A percentile compares a stretch with the other conserved stretches of the same genome.
Conservation (phyloP, 1,140 invertebrate species). For the Zaprionus davidi region DNA sequence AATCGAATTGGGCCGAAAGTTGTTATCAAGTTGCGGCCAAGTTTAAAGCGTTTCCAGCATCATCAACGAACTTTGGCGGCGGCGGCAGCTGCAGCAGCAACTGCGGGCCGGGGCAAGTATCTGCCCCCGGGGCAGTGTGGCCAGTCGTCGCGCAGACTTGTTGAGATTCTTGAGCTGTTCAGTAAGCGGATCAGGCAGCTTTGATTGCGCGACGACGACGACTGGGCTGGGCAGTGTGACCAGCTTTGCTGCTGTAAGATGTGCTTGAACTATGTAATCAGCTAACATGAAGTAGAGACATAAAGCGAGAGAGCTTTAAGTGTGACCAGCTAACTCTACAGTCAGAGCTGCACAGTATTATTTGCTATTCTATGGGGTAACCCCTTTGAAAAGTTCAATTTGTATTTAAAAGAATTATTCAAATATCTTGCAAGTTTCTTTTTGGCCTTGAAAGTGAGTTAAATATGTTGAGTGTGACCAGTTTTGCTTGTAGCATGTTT, state of each 20-base stretch:
- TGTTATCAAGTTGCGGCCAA: slow-evolving; percentile 41
- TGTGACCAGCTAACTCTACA: background rate
- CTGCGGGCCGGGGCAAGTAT: background rate
- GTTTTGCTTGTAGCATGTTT: background rate
- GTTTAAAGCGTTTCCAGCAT: slow-evolving; percentile 39
- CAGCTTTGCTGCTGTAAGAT: background rate
- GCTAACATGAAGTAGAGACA: background rate
- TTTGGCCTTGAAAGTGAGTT: background rate
- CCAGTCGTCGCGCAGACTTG: background rate
- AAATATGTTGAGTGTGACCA: background rate
- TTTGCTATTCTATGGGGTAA: background rate
- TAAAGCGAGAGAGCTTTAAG: background rate
- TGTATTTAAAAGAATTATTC: background rate
- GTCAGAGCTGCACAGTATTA: background rate
- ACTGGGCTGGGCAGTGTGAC: slow-evolving; percentile 11
- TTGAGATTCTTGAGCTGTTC: background rate
- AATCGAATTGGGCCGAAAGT: slow-evolving; percentile 60
- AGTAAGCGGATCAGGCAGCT: background rate
- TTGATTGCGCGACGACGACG: no score
- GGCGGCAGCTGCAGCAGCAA: background rate
- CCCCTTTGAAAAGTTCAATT: background rate
- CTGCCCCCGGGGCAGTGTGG: background rate
- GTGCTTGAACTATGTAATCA: background rate
- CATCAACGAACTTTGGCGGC: slow-evolving; percentile 33
- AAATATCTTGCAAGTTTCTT: background rate